These are phyloP conservation scores for Drosophila quinaria DNA, from an alignment of 2,888 invertebrate species.

Conservation along the genomic window DNA sequence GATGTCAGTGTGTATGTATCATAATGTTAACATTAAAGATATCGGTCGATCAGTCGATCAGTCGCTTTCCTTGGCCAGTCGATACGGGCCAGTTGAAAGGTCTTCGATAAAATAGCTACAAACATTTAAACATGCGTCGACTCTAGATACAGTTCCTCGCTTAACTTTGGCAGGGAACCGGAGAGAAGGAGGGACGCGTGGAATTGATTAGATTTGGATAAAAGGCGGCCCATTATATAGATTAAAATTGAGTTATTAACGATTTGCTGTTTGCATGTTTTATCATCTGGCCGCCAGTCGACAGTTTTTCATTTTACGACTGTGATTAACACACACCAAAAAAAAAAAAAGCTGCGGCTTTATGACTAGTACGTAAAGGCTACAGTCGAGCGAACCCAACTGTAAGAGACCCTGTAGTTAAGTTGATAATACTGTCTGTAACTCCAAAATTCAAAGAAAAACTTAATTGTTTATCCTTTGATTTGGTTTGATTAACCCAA, in stretches of 20 bases:
- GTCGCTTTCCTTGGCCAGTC: slow-evolving; percentile 7
- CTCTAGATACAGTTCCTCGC: slow-evolving; percentile 37
- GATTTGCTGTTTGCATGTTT: slow-evolving; percentile 53
- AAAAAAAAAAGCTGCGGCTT: slow-evolving; percentile 17
- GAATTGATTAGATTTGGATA: slow-evolving; percentile 82
- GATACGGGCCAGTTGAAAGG: slow-evolving; percentile 43
- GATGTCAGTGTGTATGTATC: slow-evolving; percentile 44
- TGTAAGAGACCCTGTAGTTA: neutral
- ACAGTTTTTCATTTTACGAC: slow-evolving; percentile 48
- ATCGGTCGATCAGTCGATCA: slow-evolving; percentile 36
- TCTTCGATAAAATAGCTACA: slow-evolving; percentile 65
- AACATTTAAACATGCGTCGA: slow-evolving; percentile 30
- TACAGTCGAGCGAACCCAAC: neutral
- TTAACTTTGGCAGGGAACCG: neutral
- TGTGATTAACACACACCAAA: slow-evolving; percentile 54
- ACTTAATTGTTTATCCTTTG: too few relatives aligned
- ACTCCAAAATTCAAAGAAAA: too few relatives aligned
- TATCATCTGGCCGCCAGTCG: slow-evolving; percentile 43
- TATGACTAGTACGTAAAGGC: neutral
- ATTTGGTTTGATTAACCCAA: too few relatives aligned
- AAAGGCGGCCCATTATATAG: slow-evolving; percentile 78
- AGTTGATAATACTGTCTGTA: too few relatives aligned
- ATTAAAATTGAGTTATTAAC: slow-evolving; percentile 68
- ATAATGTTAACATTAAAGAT: slow-evolving; percentile 47
- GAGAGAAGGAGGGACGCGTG: neutral